These are phyloP conservation scores for Ploceus nigricollis DNA, from an alignment of 2,113 vertebrate species.

Conservation along the genomic window DNA sequence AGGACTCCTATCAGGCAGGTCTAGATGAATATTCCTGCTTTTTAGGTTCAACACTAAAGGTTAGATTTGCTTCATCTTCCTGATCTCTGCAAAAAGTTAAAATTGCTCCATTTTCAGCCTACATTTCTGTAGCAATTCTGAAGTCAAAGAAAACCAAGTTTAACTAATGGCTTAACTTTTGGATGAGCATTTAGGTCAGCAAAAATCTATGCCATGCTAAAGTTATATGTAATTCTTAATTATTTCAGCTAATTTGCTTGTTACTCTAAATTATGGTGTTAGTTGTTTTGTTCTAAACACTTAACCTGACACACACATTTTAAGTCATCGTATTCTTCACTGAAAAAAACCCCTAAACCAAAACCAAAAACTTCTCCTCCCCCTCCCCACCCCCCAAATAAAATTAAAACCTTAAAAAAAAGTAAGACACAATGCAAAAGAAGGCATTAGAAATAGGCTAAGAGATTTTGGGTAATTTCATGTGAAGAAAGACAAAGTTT, in stretches of 20 bases:
- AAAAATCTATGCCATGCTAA: background rate
- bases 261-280: background rate
- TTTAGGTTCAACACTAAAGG: background rate
- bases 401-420: background rate
- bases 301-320: background rate
- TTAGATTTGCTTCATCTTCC: background rate
- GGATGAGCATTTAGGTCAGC: background rate
- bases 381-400: accelerated
- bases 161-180: background rate
- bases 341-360: accelerated
- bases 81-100: background rate
- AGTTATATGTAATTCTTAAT: background rate
- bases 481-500: background rate
- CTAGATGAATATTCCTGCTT: background rate
- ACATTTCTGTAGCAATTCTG: background rate
- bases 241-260: background rate
- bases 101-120: background rate
- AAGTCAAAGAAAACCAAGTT: background rate
- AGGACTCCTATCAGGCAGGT: background rate
- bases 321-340: background rate
- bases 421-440: background rate
- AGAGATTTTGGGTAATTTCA: background rate
- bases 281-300: background rate
- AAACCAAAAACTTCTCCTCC: background rate
- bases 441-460: background rate